Percentiles rank a stretch among this genome's conserved stretches.
phyloP scores from a whole-genome alignment of 2,797 vertebrate species.

The Alectoris magna region DNA sequence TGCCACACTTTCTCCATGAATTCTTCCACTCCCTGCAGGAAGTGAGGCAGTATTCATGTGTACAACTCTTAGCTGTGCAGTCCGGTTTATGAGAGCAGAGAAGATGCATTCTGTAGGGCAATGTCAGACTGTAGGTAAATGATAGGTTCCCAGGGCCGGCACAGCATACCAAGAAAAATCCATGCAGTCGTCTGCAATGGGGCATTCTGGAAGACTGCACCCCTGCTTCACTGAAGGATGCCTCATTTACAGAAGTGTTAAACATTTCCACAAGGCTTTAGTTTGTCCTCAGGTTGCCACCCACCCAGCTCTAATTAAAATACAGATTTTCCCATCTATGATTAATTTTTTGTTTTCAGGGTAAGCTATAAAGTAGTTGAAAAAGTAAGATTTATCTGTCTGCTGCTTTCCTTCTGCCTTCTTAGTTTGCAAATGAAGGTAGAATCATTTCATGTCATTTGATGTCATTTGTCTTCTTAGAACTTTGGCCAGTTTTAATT shows the following conservation, averaged over 20 bases:
- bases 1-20: neutral
- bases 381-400: slow-evolving; percentile 71
- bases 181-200: neutral
- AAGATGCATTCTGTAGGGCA: neutral
- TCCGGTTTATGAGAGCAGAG: neutral
- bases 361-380: slow-evolving; percentile 51
- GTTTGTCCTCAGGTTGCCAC: slow-evolving; percentile 28
- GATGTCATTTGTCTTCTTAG: slow-evolving; percentile 84
- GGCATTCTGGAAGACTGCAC: neutral
- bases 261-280: slow-evolving; percentile 21
- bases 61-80: neutral
- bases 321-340: slow-evolving; percentile 63
- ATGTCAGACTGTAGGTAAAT: neutral
- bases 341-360: slow-evolving; percentile 62
- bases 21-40: neutral
- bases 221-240: neutral
- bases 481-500: slow-evolving; percentile 84
- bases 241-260: neutral
- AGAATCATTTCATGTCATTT: slow-evolving; percentile 78
- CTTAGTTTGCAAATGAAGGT: slow-evolving; percentile 74
- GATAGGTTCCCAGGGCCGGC: neutral
- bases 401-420: slow-evolving; percentile 57
- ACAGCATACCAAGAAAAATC: neutral
- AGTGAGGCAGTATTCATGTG: neutral
- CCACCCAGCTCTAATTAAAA: slow-evolving; percentile 68